Evolutionary conservation across 2,888 invertebrate species (phyloP).

Genomic region (Ophion obscuratus): DNA sequence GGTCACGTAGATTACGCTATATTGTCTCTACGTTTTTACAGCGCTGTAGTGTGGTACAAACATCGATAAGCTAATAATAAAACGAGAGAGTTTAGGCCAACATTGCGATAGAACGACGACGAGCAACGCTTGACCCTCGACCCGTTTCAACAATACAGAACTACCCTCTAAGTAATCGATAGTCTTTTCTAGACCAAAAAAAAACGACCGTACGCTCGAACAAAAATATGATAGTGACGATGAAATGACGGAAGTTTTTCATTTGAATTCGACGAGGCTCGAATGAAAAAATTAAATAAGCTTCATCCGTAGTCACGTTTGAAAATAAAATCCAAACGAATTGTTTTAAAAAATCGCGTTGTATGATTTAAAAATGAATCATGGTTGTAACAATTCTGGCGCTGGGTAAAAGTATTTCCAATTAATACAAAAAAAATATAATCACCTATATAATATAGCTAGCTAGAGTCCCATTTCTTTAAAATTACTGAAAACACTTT

Average conservation of each 20-base stretch:
- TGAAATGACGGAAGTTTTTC: neutral
- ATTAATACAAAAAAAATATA: neutral
- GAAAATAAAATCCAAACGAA: neutral
- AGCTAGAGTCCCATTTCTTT: neutral
- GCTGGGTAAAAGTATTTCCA: neutral
- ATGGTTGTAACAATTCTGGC: neutral
- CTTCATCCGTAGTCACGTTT: neutral
- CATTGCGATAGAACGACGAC: slow-evolving; percentile 34
- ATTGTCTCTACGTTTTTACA: slow-evolving; percentile 61
- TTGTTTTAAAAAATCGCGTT: neutral
- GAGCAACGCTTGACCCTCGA: slow-evolving; percentile 56
- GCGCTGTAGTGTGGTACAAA: slow-evolving; percentile 63
- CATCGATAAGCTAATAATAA: slow-evolving; percentile 61
- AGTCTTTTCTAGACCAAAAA: neutral
- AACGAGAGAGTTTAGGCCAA: slow-evolving; percentile 59
- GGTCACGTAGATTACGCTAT: slow-evolving; percentile 29
- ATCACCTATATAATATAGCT: neutral
- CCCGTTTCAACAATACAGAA: slow-evolving; percentile 39
- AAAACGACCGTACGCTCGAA: neutral
- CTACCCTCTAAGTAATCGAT: slow-evolving; percentile 9
- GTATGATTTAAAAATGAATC: neutral
- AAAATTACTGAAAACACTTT: neutral
- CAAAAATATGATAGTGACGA: neutral
- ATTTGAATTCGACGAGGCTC: slow-evolving; percentile 6
- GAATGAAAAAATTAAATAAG: neutral